A percentile compares a stretch with the other conserved stretches of the same genome.
phyloP scores from a whole-genome alignment of 2,888 invertebrate genomes.

The Acanthopleura granulata region DNA sequence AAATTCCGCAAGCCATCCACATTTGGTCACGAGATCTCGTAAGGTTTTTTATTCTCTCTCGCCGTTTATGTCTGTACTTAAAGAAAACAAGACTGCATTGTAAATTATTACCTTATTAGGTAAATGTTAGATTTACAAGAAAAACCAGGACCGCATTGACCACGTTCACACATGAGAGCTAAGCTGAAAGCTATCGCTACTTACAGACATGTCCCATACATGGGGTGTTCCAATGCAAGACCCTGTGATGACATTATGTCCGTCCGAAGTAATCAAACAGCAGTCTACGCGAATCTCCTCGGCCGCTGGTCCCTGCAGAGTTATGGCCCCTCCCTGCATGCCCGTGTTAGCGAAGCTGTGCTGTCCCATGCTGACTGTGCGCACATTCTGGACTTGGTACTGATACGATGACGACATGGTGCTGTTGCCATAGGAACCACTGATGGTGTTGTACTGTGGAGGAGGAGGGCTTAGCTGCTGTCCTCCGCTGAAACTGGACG shows the following conservation, averaged over 20 bases:
- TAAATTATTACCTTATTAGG: too few species aligned
- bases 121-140: too few species aligned
- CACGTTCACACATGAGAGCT: too few species aligned
- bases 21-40: too few species aligned
- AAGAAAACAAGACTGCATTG: too few species aligned
- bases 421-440: constrained; percentile 11
- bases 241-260: constrained; percentile 67
- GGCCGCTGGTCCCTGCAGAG: constrained; percentile 41
- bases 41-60: too few species aligned
- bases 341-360: constrained; percentile 40
- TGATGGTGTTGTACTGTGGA: constrained; percentile 25
- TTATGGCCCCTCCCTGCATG: constrained; percentile 16
- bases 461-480: constrained; percentile 38
- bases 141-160: too few species aligned
- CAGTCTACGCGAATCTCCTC: constrained; percentile 69
- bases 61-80: too few species aligned
- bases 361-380: constrained; percentile 50
- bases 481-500: constrained; percentile 16
- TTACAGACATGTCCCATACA: constrained; percentile 69
- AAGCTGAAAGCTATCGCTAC: too few species aligned
- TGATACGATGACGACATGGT: constrained; percentile 22
- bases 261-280: constrained; percentile 64
- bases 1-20: too few species aligned
- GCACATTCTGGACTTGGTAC: constrained; percentile 47
- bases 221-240: constrained; percentile 69